A percentile compares a stretch with the other conserved stretches of the same genome.
Evolutionary conservation across 1,140 invertebrate genomes (phyloP).

Genomic region (Zaprionus ghesquierei): DNA sequence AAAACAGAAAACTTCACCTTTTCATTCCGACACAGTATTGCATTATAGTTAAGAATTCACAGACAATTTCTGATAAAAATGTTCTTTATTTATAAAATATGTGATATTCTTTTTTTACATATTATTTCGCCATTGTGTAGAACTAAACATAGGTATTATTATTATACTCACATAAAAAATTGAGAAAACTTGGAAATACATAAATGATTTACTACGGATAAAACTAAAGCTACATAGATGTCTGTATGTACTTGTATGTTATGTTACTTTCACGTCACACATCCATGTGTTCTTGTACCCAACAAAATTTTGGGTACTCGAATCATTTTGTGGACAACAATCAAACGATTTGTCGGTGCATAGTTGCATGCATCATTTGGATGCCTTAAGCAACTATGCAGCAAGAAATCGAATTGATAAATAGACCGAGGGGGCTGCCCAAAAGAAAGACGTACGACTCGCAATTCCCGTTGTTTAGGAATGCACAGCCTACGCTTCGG

Average conservation of each 20-base stretch:
- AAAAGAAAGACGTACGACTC: not conserved
- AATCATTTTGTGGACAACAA: slow-evolving; percentile 3
- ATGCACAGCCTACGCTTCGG: not conserved
- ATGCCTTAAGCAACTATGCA: slow-evolving; percentile 36
- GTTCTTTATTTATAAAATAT: slow-evolving; percentile 69
- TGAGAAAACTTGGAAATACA: slow-evolving; percentile 31
- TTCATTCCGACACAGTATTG: too few relatives aligned
- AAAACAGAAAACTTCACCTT: too few relatives aligned
- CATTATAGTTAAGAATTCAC: too few relatives aligned
- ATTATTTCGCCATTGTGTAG: slow-evolving; percentile 28
- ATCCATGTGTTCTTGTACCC: slow-evolving; percentile 21
- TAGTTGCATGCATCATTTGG: slow-evolving; percentile 12
- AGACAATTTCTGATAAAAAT: slow-evolving; percentile 37
- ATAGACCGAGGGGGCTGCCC: not conserved
- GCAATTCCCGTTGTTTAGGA: slow-evolving; percentile 10
- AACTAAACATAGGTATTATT: slow-evolving; percentile 24
- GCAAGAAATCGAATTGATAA: slow-evolving; percentile 42
- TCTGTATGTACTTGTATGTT: slow-evolving; percentile 8
- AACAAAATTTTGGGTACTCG: slow-evolving; percentile 18
- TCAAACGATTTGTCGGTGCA: slow-evolving; percentile 51
- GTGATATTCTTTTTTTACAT: slow-evolving; percentile 51
- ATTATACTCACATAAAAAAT: slow-evolving; percentile 12
- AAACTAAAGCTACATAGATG: slow-evolving; percentile 39
- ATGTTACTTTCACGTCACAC: slow-evolving; percentile 22
- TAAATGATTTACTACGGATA: slow-evolving; percentile 44